Evolutionary conservation across 2,797 vertebrate genomes (phyloP).

Genomic region (Furcifer pardalis): DNA sequence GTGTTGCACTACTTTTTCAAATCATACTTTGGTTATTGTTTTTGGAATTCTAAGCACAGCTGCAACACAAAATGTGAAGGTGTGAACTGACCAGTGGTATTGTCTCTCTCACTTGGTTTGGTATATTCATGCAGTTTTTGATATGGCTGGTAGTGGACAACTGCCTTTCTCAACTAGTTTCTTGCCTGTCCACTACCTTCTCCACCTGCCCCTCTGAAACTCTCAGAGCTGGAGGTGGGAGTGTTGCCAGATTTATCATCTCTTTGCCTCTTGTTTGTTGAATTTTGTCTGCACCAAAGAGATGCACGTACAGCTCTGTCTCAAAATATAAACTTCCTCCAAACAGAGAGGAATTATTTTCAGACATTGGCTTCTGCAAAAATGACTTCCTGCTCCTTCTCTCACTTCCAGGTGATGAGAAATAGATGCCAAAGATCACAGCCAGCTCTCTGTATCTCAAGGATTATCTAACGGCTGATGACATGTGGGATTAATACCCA

Average conservation of each 20-base stretch:
- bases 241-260: background rate
- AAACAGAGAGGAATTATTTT: background rate
- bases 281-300: background rate
- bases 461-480: background rate
- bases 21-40: background rate
- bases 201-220: background rate
- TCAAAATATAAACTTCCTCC: background rate
- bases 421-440: slow-evolving; percentile 4
- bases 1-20: background rate
- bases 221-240: background rate
- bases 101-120: background rate
- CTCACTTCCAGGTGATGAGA: background rate
- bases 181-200: background rate
- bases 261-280: too few species aligned
- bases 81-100: background rate
- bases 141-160: background rate
- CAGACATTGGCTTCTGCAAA: background rate
- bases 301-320: background rate
- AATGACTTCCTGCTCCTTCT: background rate
- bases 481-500: background rate
- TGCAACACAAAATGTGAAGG: background rate
- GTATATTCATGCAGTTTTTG: background rate
- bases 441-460: background rate
- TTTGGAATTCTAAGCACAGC: background rate
- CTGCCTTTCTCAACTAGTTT: background rate